Evolutionary conservation across 2,113 vertebrate species (phyloP).

Genomic region (Xiphophorus couchianus): DNA sequence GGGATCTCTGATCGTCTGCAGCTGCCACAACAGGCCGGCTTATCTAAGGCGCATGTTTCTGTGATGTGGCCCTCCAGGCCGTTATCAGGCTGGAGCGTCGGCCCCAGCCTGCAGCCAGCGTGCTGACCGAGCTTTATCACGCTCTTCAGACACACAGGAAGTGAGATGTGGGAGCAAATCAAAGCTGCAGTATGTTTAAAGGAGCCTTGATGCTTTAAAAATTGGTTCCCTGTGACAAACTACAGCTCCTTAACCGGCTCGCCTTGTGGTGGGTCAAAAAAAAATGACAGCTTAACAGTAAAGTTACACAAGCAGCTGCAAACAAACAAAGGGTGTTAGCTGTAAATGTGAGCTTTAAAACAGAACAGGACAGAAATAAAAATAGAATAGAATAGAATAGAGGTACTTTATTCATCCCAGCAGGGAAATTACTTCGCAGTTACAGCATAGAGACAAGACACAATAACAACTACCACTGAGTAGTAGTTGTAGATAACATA

Average conservation of each 20-base stretch:
- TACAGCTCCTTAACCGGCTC: neutral
- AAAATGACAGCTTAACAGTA: neutral
- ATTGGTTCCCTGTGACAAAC: neutral
- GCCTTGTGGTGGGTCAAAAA: neutral
- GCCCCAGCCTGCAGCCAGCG: neutral
- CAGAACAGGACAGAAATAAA: neutral
- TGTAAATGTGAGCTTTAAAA: neutral
- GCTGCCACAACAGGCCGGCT: slow-evolving; percentile 46
- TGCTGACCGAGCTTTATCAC: slow-evolving; percentile 39
- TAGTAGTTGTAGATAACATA: no score
- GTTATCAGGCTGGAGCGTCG: slow-evolving; percentile 28
- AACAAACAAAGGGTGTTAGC: neutral
- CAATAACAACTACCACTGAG: no score
- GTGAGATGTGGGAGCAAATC: neutral
- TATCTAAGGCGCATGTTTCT: slow-evolving; percentile 66
- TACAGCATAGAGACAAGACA: no score
- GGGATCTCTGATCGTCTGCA: slow-evolving; percentile 51
- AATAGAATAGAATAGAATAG: neutral
- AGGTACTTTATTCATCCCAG: no score
- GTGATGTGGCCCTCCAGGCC: slow-evolving; percentile 63
- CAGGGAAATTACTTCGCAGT: no score
- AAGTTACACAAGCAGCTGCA: neutral
- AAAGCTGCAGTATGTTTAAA: neutral
- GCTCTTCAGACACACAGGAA: slow-evolving; percentile 1
- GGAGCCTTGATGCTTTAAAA: slow-evolving; percentile 1